phyloP scores from a whole-genome alignment of 2,797 vertebrate species.

The Rhinella marina region DNA sequence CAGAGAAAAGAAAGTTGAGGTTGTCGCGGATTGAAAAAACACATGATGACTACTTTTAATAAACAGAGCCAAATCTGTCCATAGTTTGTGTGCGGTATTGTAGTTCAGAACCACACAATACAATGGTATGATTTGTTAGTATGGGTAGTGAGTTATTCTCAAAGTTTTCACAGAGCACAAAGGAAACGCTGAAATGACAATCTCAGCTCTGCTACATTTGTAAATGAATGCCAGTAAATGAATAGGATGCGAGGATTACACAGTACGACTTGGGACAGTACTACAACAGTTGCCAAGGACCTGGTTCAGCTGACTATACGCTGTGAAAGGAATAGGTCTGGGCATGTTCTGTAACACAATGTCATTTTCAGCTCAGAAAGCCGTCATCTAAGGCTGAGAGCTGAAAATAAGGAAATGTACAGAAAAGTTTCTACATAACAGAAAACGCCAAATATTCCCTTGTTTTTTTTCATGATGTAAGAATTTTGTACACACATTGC shows the following conservation, averaged over 20 bases:
- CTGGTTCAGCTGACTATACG: not conserved
- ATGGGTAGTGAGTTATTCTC: no score
- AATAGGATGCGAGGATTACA: not conserved
- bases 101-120: no score
- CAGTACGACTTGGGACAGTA: not conserved
- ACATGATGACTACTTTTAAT: no score
- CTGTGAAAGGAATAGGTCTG: constrained; percentile 27
- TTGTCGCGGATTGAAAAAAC: no score
- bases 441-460: not conserved
- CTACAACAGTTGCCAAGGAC: not conserved
- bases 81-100: no score
- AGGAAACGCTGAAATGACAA: not conserved
- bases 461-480: constrained; percentile 19
- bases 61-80: no score
- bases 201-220: no score
- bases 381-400: not conserved
- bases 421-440: not conserved
- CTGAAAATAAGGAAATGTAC: constrained; percentile 38
- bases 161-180: no score
- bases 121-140: no score
- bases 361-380: not conserved
- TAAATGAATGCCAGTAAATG: not conserved
- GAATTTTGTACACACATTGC: not conserved
- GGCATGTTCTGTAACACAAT: constrained; percentile 40
- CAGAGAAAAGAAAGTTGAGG: no score